These are phyloP conservation scores for Mesoligia furuncula DNA, from an alignment of 2,888 invertebrate genomes.

Conservation along the genomic window DNA sequence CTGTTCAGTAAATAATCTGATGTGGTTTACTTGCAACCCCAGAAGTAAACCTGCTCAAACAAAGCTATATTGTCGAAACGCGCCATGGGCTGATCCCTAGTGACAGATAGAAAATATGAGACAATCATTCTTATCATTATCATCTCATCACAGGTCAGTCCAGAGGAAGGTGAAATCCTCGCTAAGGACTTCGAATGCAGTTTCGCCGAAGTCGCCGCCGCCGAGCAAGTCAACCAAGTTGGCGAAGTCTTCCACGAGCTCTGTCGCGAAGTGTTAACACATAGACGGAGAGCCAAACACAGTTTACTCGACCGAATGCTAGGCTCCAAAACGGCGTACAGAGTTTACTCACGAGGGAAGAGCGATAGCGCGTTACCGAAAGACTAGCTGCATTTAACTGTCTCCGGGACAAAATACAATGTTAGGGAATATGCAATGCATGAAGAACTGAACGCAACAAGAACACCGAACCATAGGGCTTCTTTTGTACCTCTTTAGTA, in stretches of 20 bases:
- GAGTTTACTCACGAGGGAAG: conserved; percentile 95
- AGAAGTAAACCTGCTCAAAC: not conserved
- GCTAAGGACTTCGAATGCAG: conserved; percentile 97
- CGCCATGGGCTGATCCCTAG: not conserved
- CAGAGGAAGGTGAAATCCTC: conserved; percentile 96
- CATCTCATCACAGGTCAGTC: conserved; percentile 90
- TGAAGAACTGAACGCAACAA: conserved; percentile 27
- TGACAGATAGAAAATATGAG: not conserved
- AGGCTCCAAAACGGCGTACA: conserved; percentile 93
- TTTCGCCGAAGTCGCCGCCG: conserved; percentile 96
- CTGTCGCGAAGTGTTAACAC: conserved; percentile 94
- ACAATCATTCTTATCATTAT: not conserved
- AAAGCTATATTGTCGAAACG: not conserved
- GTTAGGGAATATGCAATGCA: conserved; percentile 27
- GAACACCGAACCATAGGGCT: conserved; percentile 12
- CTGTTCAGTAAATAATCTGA: not conserved
- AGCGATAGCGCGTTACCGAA: conserved; percentile 97
- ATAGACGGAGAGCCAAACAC: conserved; percentile 95
- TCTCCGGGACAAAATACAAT: conserved; percentile 35
- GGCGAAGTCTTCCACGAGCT: conserved; percentile 96
- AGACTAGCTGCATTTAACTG: conserved; percentile 87
- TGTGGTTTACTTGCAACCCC: not conserved
- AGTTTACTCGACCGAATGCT: conserved; percentile 96
- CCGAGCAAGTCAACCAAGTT: conserved; percentile 96
- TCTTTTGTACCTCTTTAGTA: not conserved